A percentile compares a stretch with the other conserved stretches of the same genome.
phyloP scores from a whole-genome alignment of 2,888 invertebrate genomes.

The Dicyrtomina minuta region DNA sequence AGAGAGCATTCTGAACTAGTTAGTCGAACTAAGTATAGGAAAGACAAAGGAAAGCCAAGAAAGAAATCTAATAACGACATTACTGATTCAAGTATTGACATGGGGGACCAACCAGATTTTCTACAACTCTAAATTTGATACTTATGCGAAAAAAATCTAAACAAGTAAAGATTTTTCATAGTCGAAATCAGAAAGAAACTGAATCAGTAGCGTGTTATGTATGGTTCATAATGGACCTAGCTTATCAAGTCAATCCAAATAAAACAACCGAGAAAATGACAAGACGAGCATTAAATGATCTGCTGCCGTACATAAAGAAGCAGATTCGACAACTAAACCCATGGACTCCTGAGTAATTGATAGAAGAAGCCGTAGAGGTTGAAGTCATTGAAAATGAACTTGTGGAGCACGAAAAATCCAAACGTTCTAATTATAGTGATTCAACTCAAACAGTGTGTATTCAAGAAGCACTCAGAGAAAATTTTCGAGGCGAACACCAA shows the following conservation, averaged over 20 bases:
- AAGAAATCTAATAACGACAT: too few species aligned
- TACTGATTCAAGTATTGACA: too few species aligned
- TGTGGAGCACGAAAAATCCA: too few species aligned
- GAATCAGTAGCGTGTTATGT: conserved; percentile 17
- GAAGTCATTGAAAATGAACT: too few species aligned
- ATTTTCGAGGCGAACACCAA: too few species aligned
- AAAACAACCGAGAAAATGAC: conserved; percentile 7
- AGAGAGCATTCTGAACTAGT: too few species aligned
- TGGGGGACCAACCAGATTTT: too few species aligned
- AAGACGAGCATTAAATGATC: conserved; percentile 14
- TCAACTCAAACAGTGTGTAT: too few species aligned
- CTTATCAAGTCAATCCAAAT: conserved; percentile 6
- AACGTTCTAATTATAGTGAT: too few species aligned
- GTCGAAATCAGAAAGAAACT: not conserved
- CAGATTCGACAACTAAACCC: not conserved
- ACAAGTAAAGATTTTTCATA: not conserved
- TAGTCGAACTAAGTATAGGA: too few species aligned
- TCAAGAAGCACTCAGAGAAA: too few species aligned
- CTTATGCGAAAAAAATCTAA: conserved; percentile 8
- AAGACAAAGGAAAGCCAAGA: too few species aligned
- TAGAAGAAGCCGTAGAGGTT: not conserved
- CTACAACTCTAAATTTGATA: conserved; percentile 20
- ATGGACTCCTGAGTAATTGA: conserved; percentile 8
- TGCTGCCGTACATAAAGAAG: conserved; percentile 4
- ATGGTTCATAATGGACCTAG: conserved; percentile 18